Evolutionary conservation across 2,797 vertebrate genomes (phyloP), one percentile per base, ranked within the genome.

Genomic region (Myotis pilosus): DNA sequence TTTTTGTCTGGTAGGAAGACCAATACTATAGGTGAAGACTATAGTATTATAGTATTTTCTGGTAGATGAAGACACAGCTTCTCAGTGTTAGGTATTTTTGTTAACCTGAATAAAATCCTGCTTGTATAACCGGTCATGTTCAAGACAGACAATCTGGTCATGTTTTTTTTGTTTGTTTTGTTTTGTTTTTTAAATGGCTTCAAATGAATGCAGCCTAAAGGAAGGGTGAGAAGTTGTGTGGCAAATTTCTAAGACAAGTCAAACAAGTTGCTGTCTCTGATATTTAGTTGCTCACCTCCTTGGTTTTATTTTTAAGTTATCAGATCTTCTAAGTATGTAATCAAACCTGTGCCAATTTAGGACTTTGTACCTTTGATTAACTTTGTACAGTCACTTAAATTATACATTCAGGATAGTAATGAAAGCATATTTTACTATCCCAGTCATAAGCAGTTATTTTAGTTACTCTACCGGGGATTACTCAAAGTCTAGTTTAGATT

Each of bases 291-390:
- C 88, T 94, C 76, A 91, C 49, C 83, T 90, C 44, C 28, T 41
- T 84, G 69, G 96, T 84, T 95, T 95, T 68, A 55, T 57, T 92
- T 96, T 95, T 90, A 96, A 88, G 92, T 90, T 93, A 87, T 92
- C 95, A 90, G 60, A 92, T 92, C 60, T 78, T 92, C 19, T 84
- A 79, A 76, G n/a, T 93, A 23, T 91, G 33, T 92, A 85, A 96
- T 93, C 44, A 94, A 75, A 87, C 38, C 71, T 92, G 33, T 87
- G 84, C 81, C 64, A 78, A 0, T 64, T 60, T 95, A 90, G 85
- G 72, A 75, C 72, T 96, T 91, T 94, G 88, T 47, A 41, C 89
- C 41, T 94, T 80, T 85, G 91, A 75, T 92, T 94, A 91, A 86
- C 51, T 85, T 96, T 94, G 49, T 96, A 19, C 72, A 78, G 60